A percentile compares a stretch with the other conserved stretches of the same genome.
phyloP scores from a whole-genome alignment of 2,797 vertebrate species.

The Girardinus metallicus region DNA sequence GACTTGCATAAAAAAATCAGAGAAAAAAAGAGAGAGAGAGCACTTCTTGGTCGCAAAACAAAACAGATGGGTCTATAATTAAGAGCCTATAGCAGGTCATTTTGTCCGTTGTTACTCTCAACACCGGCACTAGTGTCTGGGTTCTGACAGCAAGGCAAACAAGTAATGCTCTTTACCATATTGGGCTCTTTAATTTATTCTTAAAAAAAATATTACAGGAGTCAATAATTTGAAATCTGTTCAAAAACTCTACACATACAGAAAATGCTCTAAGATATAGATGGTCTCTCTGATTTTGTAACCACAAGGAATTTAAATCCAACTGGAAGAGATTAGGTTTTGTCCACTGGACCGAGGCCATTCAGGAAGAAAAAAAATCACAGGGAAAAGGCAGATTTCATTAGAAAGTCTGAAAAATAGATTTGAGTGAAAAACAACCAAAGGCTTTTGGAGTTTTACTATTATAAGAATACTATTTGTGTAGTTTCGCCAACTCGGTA shows the following conservation, averaged over 20 bases:
- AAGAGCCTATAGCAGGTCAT: constrained; percentile 7
- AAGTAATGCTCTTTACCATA: constrained; percentile 1
- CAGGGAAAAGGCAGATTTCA: background rate
- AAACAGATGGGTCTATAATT: constrained; percentile 37
- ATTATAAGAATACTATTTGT: background rate
- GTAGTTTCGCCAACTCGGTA: background rate
- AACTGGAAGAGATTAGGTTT: background rate
- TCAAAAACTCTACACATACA: background rate
- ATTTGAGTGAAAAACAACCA: background rate
- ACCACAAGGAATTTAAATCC: background rate
- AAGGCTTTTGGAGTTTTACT: background rate
- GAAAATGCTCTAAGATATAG: background rate
- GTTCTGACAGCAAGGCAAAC: background rate
- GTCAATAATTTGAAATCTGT: background rate
- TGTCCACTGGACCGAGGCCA: background rate
- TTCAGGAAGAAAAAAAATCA: background rate
- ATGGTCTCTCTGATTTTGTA: background rate
- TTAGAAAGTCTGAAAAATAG: background rate
- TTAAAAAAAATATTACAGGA: background rate
- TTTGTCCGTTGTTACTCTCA: constrained; percentile 14
- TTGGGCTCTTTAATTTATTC: background rate
- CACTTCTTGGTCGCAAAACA: constrained; percentile 12
- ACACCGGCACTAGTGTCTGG: background rate
- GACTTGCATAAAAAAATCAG: constrained; percentile 26
- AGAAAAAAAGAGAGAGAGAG: background rate